phyloP scores from a whole-genome alignment of 2,888 invertebrate genomes.

The Timandra comae region DNA sequence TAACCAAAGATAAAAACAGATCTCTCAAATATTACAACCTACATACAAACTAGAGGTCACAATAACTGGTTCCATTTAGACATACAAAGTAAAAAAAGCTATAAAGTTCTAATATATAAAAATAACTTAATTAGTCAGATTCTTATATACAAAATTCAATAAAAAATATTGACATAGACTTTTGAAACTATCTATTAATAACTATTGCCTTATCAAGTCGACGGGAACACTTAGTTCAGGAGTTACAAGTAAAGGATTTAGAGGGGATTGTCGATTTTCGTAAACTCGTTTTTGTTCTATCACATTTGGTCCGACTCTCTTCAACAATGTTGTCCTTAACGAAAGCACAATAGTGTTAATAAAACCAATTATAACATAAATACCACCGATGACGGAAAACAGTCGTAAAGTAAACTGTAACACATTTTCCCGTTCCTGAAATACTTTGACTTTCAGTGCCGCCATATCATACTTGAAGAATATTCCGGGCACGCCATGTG shows the following conservation, averaged over 20 bases:
- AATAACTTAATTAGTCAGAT: not conserved
- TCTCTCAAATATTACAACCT: too few species aligned
- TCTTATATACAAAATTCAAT: not conserved
- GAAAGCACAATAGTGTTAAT: slow-evolving; percentile 49
- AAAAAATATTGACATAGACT: not conserved
- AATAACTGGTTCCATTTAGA: too few species aligned
- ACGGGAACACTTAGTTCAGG: slow-evolving; percentile 54
- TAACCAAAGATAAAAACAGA: too few species aligned
- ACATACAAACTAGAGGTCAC: too few species aligned
- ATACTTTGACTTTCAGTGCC: slow-evolving; percentile 89
- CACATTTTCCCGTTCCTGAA: slow-evolving; percentile 85
- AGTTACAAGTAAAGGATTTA: slow-evolving; percentile 49
- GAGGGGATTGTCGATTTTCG: slow-evolving; percentile 21
- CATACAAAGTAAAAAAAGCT: too few species aligned
- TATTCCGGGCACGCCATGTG: slow-evolving; percentile 95
- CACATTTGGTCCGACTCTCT: slow-evolving; percentile 25
- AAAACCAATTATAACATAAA: slow-evolving; percentile 89
- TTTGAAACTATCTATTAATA: slow-evolving; percentile 18
- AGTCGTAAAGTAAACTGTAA: slow-evolving; percentile 90
- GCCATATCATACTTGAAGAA: slow-evolving; percentile 97
- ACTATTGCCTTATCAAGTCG: slow-evolving; percentile 57
- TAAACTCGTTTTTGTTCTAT: slow-evolving; percentile 24
- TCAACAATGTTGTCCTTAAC: slow-evolving; percentile 36
- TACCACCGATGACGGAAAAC: slow-evolving; percentile 94
- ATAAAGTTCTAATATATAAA: too few species aligned